These are phyloP conservation scores for Penaeus vannamei DNA, from an alignment of 1,140 invertebrate genomes.

Conservation along the genomic window DNA sequence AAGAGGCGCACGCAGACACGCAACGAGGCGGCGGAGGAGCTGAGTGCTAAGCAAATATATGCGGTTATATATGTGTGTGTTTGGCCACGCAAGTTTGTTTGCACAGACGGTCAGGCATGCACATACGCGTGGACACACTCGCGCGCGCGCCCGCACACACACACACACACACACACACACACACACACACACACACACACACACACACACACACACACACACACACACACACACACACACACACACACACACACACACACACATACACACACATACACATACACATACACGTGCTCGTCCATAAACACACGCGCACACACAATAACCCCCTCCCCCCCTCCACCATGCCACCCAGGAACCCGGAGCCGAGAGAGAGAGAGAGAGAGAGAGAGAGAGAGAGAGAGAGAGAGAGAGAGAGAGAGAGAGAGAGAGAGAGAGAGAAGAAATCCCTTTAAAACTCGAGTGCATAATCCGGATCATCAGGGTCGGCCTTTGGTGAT, in stretches of 20 bases:
- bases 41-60: neutral
- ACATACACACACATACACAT: conserved; percentile 10
- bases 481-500: too few relatives aligned
- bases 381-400: too few relatives aligned
- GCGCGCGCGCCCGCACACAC: neutral
- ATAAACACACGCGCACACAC: too few relatives aligned
- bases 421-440: too few relatives aligned
- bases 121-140: neutral
- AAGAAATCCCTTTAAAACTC: too few relatives aligned
- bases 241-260: neutral
- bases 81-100: neutral
- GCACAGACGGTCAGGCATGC: neutral
- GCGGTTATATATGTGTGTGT: neutral
- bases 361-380: too few relatives aligned
- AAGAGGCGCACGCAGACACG: conserved; percentile 14
- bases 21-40: neutral
- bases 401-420: too few relatives aligned
- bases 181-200: conserved; percentile 42
- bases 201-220: conserved; percentile 30
- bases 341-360: too few relatives aligned
- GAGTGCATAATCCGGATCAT: too few relatives aligned
- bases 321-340: too few relatives aligned
- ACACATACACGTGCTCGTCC: too few relatives aligned
- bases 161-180: conserved; percentile 38
- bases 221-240: conserved; percentile 14